Percentiles rank a stretch among this genome's conserved stretches.
Evolutionary conservation across 2,797 vertebrate species (phyloP).

Genomic region (Sebastes glaucus): DNA sequence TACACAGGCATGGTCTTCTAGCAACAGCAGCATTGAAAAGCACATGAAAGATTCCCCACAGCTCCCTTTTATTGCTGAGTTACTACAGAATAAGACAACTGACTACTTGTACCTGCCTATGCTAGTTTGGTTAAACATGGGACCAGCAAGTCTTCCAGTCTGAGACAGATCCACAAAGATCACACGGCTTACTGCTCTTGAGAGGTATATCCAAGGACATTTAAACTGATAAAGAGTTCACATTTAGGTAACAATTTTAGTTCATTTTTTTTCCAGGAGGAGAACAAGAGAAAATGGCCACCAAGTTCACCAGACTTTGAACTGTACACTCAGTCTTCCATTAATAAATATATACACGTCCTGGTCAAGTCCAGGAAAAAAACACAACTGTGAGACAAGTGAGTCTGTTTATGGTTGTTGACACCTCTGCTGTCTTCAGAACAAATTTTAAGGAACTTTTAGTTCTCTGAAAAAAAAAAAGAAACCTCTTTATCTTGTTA

Average conservation of each 20-base stretch:
- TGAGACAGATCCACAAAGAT: slow-evolving; percentile 72
- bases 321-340: slow-evolving; percentile 78
- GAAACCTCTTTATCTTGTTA: slow-evolving; percentile 54
- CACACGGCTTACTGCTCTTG: slow-evolving; percentile 73
- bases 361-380: slow-evolving; percentile 66
- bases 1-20: slow-evolving; percentile 58
- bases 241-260: slow-evolving; percentile 73
- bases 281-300: slow-evolving; percentile 75
- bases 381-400: slow-evolving; percentile 57
- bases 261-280: slow-evolving; percentile 40
- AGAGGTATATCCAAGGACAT: slow-evolving; percentile 86
- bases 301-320: slow-evolving; percentile 75
- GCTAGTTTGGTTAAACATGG: slow-evolving; percentile 79
- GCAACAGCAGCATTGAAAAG: slow-evolving; percentile 73
- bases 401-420: slow-evolving; percentile 62
- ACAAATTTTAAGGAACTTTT: slow-evolving; percentile 55
- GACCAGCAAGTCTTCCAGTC: slow-evolving; percentile 72
- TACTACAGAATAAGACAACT: slow-evolving; percentile 81
- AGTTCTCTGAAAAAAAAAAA: slow-evolving; percentile 61
- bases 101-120: slow-evolving; percentile 73
- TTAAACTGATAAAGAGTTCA: slow-evolving; percentile 79
- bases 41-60: slow-evolving; percentile 64
- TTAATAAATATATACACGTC: slow-evolving; percentile 85
- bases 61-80: slow-evolving; percentile 83
- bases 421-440: slow-evolving; percentile 72